Evolutionary conservation across 2,797 vertebrate species (phyloP).

Genomic region (Eidolon dupreanum): DNA sequence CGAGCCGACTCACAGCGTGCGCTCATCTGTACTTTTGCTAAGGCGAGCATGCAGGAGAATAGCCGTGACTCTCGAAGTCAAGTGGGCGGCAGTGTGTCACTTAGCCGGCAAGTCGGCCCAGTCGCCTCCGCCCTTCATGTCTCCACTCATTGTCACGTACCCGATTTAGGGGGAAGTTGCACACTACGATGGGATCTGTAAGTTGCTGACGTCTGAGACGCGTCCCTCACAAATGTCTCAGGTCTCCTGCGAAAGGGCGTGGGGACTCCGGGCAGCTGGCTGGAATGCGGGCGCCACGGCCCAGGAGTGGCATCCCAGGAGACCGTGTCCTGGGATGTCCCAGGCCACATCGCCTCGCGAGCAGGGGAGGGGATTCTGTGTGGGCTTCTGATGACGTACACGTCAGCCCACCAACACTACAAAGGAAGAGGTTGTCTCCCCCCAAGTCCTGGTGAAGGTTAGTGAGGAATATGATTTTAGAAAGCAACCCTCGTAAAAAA

Average conservation of each 20-base stretch:
- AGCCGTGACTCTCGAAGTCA: fast-evolving
- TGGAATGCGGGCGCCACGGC: neutral
- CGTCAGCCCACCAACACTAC: neutral
- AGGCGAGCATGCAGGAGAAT: neutral
- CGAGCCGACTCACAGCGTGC: neutral
- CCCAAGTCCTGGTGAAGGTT: neutral
- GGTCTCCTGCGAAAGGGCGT: neutral
- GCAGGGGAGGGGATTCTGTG: fast-evolving
- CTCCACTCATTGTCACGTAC: neutral
- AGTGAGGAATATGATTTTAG: neutral
- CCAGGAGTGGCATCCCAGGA: no score
- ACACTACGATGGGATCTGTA: neutral
- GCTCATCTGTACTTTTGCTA: neutral
- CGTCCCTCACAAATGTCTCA: neutral
- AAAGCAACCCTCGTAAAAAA: neutral
- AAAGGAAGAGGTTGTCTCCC: neutral
- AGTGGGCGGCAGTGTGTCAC: neutral
- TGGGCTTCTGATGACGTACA: neutral
- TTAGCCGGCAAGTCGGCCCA: neutral
- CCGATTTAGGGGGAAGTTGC: neutral
- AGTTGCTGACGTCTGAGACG: neutral
- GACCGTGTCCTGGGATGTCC: neutral
- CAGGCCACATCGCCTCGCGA: fast-evolving
- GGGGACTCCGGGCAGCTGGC: neutral
- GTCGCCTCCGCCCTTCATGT: fast-evolving